Evolutionary conservation across 2,797 vertebrate genomes (phyloP), one percentile per base, ranked within the genome.

Genomic region (Taeniopygia guttata): DNA sequence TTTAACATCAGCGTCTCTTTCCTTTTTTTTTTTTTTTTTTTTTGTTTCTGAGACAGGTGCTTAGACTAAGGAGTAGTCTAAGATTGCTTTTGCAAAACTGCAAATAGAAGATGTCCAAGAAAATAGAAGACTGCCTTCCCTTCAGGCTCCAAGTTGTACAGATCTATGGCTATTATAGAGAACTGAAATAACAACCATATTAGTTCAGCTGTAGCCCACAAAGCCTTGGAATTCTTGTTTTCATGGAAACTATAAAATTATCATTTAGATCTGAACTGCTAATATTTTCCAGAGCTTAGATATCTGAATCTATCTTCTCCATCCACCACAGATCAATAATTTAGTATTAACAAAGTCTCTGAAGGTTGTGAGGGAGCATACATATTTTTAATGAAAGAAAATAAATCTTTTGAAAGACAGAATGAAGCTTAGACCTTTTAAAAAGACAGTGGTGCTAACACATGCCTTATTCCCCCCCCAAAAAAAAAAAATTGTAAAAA

Each of bases 321-420:
- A 43, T 77, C 25, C 20, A 36, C 19, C 13, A 2, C 30, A 68
- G 25, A 72, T 21, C 26, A 62, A 4, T 68, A 5, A 48, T 11
- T 74, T 67, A 80, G 8, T 15, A 74, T 46, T 70, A 43, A 46
- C 5, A 46, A 81, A 84, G 63, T 16, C 14, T 9, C 6, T 55
- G n/a, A 73, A 32, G 11, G 10, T 3, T 40, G 3, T 36, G 7
- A 2, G 5, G 5, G 6, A 46, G 10, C 22, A n/a, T 9, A n/a
- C 13, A 38, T 66, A 4, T 42, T 7, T 36, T 30, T 32, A 54
- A 32, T 27, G 12, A 38, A 68, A 62, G 19, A 55, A 69, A 81
- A 64, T 2, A 69, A 56, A 58, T 55, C 3, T 43, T 80, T 69
- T 63, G 8, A 92, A 73, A 70, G 25, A 32, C 3, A 32, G 16